These are phyloP conservation scores for Drosophila arizonae DNA, from an alignment of 1,140 invertebrate genomes.

Conservation along the genomic window DNA sequence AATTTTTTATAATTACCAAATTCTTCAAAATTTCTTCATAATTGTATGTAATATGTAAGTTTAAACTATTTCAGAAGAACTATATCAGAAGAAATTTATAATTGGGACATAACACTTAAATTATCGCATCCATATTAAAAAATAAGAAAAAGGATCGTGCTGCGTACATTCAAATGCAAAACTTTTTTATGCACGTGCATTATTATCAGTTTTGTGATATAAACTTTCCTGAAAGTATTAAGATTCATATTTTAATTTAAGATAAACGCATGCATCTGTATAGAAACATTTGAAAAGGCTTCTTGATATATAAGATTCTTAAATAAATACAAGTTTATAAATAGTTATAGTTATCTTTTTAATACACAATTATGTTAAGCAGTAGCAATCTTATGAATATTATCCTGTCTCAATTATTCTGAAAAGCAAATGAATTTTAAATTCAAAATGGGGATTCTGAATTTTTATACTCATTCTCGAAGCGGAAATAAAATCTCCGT, in stretches of 20 bases:
- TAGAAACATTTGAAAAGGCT: neutral
- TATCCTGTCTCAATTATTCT: too few relatives aligned
- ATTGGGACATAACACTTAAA: neutral
- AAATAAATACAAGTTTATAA: neutral
- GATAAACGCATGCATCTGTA: slow-evolving; percentile 12
- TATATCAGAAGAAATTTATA: too few relatives aligned
- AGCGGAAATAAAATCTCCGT: too few relatives aligned
- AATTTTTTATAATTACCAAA: too few relatives aligned
- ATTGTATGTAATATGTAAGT: too few relatives aligned
- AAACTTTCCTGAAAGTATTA: neutral
- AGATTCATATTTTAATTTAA: neutral
- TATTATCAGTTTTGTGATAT: neutral
- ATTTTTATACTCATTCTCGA: too few relatives aligned
- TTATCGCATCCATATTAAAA: neutral
- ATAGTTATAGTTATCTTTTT: neutral
- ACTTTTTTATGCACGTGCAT: slow-evolving; percentile 33
- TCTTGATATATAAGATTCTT: neutral
- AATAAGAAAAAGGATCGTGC: slow-evolving; percentile 18
- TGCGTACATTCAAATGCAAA: slow-evolving; percentile 36
- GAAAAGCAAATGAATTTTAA: too few relatives aligned
- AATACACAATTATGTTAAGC: neutral
- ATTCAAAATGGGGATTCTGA: too few relatives aligned
- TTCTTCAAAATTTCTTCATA: too few relatives aligned
- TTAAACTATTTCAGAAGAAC: too few relatives aligned
- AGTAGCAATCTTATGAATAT: neutral